Conservation (phyloP, 1,140 invertebrate genomes). For the Scaptomyza montana region DNA sequence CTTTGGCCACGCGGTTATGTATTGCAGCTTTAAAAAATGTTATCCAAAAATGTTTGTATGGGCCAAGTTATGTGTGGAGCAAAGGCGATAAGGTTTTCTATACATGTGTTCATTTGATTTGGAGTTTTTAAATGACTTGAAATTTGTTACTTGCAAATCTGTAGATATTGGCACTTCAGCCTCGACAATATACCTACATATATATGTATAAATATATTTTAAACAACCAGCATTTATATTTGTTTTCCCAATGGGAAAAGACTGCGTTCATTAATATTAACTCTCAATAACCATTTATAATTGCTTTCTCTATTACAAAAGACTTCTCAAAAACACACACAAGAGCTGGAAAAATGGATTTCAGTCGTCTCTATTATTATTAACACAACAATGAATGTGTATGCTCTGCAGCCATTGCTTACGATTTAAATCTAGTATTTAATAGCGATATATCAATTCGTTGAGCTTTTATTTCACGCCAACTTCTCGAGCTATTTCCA, state of each 20-base stretch:
- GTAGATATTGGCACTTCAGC: no score
- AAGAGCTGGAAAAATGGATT: not conserved
- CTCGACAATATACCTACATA: no score
- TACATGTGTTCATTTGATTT: no score
- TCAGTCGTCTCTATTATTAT: not conserved
- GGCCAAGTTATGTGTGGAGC: no score
- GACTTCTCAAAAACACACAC: not conserved
- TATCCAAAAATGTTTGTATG: no score
- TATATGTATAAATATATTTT: no score
- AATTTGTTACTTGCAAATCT: no score
- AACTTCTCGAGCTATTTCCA: conserved; percentile 26
- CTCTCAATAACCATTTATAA: no score
- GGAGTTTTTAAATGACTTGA: no score
- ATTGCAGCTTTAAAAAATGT: no score
- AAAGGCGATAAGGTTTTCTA: no score
- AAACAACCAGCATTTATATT: not conserved
- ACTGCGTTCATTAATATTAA: not conserved
- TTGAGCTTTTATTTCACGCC: conserved; percentile 6
- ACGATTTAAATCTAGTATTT: not conserved
- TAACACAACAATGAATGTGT: not conserved
- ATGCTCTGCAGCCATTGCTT: not conserved
- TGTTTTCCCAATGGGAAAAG: not conserved
- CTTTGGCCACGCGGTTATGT: no score
- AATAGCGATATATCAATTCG: not conserved
- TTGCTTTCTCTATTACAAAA: not conserved